These are phyloP conservation scores for Pseudomyrmex pallidus DNA, from an alignment of 1,140 invertebrate species.

Conservation along the genomic window DNA sequence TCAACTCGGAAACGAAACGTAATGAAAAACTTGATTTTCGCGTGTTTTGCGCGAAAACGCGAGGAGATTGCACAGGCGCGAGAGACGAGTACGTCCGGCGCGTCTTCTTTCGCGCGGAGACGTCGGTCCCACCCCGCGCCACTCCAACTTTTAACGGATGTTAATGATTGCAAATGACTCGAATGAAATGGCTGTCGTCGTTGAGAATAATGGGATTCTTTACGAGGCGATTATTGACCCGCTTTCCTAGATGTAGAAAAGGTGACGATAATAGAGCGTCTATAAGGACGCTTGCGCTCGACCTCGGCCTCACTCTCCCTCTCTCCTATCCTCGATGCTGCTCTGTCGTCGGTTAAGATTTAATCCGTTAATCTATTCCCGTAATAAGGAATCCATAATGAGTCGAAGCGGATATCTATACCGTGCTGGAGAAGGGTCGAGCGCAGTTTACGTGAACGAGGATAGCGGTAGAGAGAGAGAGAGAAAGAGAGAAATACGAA, in stretches of 20 bases:
- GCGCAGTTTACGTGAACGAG: slow-evolving; percentile 61
- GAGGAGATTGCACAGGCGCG: slow-evolving; percentile 18
- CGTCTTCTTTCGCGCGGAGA: slow-evolving; percentile 4
- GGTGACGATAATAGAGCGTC: slow-evolving; percentile 66
- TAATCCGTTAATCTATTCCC: slow-evolving; percentile 77
- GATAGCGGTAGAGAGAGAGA: slow-evolving; percentile 52
- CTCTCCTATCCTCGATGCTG: slow-evolving; percentile 24
- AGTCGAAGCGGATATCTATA: slow-evolving; percentile 72
- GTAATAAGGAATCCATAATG: slow-evolving; percentile 78
- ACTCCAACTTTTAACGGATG: slow-evolving; percentile 53
- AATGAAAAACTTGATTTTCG: slow-evolving; percentile 57
- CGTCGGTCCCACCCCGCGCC: slow-evolving; percentile 17
- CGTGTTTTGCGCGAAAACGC: slow-evolving; percentile 33
- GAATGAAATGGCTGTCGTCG: slow-evolving; percentile 61
- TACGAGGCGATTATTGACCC: slow-evolving; percentile 73
- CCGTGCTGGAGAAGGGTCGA: slow-evolving; percentile 60
- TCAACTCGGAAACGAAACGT: slow-evolving; percentile 22
- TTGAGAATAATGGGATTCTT: slow-evolving; percentile 71
- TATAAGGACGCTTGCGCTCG: slow-evolving; percentile 41
- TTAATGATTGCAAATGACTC: slow-evolving; percentile 70
- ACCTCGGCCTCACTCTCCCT: slow-evolving; percentile 39
- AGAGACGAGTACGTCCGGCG: neutral
- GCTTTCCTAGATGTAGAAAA: slow-evolving; percentile 68
- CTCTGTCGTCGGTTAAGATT: slow-evolving; percentile 71
- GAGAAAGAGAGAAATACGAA: slow-evolving; percentile 50